These are phyloP conservation scores for Upupa epops DNA, from an alignment of 2,113 vertebrate genomes.

Conservation along the genomic window DNA sequence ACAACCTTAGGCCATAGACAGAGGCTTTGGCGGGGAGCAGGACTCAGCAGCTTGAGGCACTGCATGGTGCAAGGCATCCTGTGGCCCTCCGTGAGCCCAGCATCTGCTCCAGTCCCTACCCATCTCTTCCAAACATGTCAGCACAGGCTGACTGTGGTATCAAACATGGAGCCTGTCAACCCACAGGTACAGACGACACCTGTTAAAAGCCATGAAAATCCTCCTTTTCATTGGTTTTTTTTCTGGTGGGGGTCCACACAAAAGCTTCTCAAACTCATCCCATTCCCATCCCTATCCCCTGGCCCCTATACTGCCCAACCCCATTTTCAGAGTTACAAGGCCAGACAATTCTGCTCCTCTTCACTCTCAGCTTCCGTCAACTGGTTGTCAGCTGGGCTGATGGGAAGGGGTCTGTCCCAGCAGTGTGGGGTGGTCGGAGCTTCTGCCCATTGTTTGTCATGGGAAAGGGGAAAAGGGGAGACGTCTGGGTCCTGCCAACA, in stretches of 20 bases:
- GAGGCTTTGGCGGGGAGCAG: background rate
- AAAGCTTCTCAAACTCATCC: background rate
- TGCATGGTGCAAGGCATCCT: rapidly evolving
- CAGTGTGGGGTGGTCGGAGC: background rate
- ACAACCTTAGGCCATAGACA: background rate
- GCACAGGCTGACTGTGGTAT: rapidly evolving
- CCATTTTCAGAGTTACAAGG: background rate
- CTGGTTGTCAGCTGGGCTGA: background rate
- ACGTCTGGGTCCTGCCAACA: rapidly evolving
- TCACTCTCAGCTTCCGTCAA: background rate
- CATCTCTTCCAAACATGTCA: rapidly evolving
- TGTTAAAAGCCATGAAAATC: background rate
- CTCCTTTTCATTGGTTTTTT: background rate
- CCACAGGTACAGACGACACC: background rate
- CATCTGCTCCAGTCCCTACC: background rate
- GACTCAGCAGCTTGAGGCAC: too few relatives aligned
- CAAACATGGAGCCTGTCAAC: rapidly evolving
- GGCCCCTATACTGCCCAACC: too few relatives aligned
- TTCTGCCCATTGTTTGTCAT: background rate
- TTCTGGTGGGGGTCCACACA: too few relatives aligned
- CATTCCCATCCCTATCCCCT: background rate
- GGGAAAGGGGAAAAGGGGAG: background rate
- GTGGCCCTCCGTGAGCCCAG: background rate
- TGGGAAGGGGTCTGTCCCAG: background rate
- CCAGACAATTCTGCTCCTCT: background rate